phyloP scores from a whole-genome alignment of 2,888 invertebrate genomes.

The Hanleya hanleyi region DNA sequence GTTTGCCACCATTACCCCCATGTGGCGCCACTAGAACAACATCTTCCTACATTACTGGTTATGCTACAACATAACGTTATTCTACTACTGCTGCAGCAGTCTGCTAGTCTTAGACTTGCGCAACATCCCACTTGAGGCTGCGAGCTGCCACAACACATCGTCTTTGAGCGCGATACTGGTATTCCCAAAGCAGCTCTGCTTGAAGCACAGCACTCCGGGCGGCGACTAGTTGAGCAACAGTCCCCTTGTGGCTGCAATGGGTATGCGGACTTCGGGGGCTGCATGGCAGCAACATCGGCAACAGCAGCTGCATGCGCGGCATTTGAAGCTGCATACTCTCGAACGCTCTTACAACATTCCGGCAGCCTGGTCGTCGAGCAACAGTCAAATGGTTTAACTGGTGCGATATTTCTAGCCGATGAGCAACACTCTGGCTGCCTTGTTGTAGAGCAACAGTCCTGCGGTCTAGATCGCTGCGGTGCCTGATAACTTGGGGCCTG shows the following conservation, averaged over 20 bases:
- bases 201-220: background rate
- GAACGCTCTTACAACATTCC: background rate
- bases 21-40: background rate
- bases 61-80: background rate
- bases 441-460: background rate
- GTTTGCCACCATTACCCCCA: background rate
- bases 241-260: no score
- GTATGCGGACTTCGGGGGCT: no score
- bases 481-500: background rate
- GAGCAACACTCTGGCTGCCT: background rate
- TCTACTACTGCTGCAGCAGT: background rate
- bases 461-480: background rate
- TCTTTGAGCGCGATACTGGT: background rate
- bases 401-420: background rate
- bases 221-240: background rate
- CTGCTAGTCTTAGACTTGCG: background rate
- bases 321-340: no score
- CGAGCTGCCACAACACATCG: constrained; percentile 6
- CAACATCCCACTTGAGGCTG: background rate
- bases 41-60: background rate
- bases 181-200: background rate
- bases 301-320: no score
- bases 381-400: background rate
- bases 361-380: background rate
- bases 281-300: no score